Percentiles rank a stretch among this genome's conserved stretches.
Conservation (phyloP, 2,888 invertebrate genomes). For the Nephrotoma flavescens region DNA sequence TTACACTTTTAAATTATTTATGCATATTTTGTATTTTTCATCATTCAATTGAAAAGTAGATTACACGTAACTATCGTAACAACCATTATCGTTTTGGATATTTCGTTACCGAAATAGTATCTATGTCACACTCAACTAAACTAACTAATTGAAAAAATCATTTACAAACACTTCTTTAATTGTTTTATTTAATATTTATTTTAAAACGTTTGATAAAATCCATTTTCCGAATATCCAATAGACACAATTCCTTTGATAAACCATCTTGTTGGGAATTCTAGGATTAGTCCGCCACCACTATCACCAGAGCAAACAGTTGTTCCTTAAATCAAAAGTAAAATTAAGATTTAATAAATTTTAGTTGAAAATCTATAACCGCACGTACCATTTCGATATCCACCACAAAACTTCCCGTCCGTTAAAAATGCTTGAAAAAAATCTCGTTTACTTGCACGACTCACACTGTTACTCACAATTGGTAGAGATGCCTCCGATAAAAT, state of each 20-base stretch:
- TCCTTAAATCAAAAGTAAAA: neutral
- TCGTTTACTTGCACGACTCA: neutral
- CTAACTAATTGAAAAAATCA: too few species aligned
- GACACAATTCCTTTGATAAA: constrained; percentile 5
- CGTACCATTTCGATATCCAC: neutral
- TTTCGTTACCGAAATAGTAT: too few species aligned
- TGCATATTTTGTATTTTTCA: too few species aligned
- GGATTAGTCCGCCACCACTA: constrained; percentile 3
- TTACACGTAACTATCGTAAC: too few species aligned
- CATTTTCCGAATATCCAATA: neutral
- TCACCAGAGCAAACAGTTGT: neutral
- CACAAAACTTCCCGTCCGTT: neutral
- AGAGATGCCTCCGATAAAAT: neutral
- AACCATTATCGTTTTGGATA: too few species aligned
- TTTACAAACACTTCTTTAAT: too few species aligned
- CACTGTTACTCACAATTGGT: neutral
- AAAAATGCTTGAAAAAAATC: neutral
- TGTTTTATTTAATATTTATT: too few species aligned
- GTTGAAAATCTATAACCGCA: too few species aligned
- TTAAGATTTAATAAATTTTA: neutral
- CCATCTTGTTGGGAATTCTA: neutral
- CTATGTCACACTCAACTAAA: too few species aligned
- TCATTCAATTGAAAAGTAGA: too few species aligned
- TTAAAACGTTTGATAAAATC: too few species aligned
- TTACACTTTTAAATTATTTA: too few species aligned